phyloP scores from a whole-genome alignment of 2,797 vertebrate genomes.

The Loriculus beryllinus region DNA sequence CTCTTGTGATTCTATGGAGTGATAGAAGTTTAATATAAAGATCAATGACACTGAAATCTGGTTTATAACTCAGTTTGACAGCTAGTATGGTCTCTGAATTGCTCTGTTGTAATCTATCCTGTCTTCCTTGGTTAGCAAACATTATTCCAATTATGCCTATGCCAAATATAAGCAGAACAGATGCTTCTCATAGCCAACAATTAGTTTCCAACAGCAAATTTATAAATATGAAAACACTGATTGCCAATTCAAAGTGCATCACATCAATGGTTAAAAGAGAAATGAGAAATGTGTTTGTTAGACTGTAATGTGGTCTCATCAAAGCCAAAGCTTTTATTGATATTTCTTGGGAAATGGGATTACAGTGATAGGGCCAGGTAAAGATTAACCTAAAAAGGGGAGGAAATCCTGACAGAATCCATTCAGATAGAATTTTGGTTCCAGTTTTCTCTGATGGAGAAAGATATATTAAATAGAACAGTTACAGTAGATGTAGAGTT shows the following conservation, averaged over 20 bases:
- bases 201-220: neutral
- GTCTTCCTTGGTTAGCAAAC: slow-evolving; percentile 20
- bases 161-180: slow-evolving; percentile 25
- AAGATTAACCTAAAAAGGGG: neutral
- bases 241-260: neutral
- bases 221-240: neutral
- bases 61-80: slow-evolving; percentile 31
- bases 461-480: neutral
- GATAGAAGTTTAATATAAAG: neutral
- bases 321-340: neutral
- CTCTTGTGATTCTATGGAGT: neutral
- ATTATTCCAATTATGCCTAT: slow-evolving; percentile 1
- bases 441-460: neutral
- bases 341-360: neutral
- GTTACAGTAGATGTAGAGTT: neutral
- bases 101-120: neutral
- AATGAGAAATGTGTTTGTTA: neutral
- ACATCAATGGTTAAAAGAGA: neutral
- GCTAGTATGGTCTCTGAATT: neutral
- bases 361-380: neutral
- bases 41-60: slow-evolving; percentile 20
- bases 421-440: neutral
- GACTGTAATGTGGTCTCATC: neutral
- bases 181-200: neutral
- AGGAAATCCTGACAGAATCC: neutral